phyloP scores from a whole-genome alignment of 2,113 vertebrate species.

The Odocoileus virginianus region DNA sequence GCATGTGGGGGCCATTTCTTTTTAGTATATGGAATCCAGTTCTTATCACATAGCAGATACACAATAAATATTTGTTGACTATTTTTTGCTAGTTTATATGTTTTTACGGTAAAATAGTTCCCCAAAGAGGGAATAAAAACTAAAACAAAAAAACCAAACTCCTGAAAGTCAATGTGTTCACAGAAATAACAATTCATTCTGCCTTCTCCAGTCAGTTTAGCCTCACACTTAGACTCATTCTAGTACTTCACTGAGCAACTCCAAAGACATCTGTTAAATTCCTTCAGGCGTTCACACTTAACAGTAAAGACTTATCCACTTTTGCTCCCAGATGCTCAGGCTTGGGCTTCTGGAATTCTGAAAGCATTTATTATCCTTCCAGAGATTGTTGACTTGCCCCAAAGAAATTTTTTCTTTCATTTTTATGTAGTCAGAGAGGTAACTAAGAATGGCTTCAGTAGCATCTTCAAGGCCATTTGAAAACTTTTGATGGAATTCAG shows the following conservation, averaged over 20 bases:
- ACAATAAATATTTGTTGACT: not conserved
- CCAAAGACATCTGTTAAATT: not conserved
- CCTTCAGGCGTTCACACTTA: not conserved
- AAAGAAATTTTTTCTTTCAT: not conserved
- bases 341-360: not conserved
- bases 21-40: not conserved
- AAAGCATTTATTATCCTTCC: slow-evolving; percentile 10
- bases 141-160: not conserved
- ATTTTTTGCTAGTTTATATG: not conserved
- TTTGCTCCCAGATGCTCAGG: not conserved
- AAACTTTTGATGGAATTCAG: not conserved
- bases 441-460: not conserved
- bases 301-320: not conserved
- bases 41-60: not conserved
- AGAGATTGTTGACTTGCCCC: not conserved
- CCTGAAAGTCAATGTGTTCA: not conserved
- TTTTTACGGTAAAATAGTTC: not conserved
- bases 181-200: not conserved
- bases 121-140: not conserved
- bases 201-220: not conserved
- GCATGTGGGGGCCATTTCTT: not conserved
- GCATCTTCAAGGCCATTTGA: not conserved
- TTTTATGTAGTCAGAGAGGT: not conserved
- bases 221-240: not conserved
- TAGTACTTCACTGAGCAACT: not conserved